Percentiles rank a stretch among this genome's conserved stretches.
These are phyloP conservation scores for Myotis findleyi DNA, from an alignment of 2,797 vertebrate genomes.

Conservation along the genomic window DNA sequence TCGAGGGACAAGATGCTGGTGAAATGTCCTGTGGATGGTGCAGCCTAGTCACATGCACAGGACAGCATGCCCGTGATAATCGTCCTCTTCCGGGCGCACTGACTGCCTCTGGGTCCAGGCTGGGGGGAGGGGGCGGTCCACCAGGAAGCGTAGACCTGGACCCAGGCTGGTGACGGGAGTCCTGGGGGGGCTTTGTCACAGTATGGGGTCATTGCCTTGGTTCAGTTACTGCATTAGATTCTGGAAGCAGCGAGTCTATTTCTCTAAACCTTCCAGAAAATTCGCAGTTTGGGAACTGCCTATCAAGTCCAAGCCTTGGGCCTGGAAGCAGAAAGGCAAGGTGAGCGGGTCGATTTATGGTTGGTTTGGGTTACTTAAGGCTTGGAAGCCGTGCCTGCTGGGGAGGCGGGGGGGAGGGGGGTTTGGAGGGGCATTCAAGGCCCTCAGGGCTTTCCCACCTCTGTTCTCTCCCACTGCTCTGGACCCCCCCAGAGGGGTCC, in stretches of 20 bases:
- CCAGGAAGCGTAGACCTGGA: neutral
- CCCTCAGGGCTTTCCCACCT: accelerated
- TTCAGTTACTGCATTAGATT: neutral
- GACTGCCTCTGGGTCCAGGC: too few species aligned
- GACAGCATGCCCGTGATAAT: accelerated
- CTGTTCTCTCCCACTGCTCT: neutral
- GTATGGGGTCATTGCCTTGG: neutral
- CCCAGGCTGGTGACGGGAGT: neutral
- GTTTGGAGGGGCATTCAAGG: neutral
- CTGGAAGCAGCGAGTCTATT: neutral
- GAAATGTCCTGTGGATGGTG: neutral
- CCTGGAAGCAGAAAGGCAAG: neutral
- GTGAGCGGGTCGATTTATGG: accelerated
- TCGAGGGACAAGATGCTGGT: accelerated
- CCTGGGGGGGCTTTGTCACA: too few species aligned
- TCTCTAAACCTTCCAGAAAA: neutral
- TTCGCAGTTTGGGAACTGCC: neutral
- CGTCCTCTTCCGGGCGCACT: accelerated
- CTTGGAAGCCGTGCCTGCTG: neutral
- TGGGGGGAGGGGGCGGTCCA: too few species aligned
- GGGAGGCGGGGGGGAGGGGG: accelerated
- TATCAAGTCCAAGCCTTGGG: neutral
- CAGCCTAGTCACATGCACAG: accelerated
- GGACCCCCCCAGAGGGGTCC: too few species aligned
- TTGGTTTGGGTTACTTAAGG: neutral